phyloP scores from a whole-genome alignment of 1,140 invertebrate genomes.

The Radopholus similis region DNA sequence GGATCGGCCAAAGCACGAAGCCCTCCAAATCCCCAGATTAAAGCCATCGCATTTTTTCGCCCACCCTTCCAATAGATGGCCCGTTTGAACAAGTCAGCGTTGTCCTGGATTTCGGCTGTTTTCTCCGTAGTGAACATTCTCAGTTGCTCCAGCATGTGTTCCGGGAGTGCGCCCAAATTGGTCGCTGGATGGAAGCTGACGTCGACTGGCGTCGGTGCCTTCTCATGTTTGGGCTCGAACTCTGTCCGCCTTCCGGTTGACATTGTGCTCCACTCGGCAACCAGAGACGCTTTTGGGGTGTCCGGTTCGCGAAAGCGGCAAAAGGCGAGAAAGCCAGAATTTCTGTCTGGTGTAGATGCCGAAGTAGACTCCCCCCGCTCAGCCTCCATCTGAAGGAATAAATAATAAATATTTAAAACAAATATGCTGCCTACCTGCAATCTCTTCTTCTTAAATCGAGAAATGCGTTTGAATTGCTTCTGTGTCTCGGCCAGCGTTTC shows the following conservation, averaged over 20 bases:
- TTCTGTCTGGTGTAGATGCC: not conserved
- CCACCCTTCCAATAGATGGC: constrained; percentile 57
- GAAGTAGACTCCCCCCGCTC: not conserved
- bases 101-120: not conserved
- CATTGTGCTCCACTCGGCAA: constrained; percentile 15
- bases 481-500: constrained; percentile 24
- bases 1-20: constrained; percentile 75
- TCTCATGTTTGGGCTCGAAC: constrained; percentile 3
- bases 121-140: constrained; percentile 26
- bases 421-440: no score
- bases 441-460: constrained; percentile 2
- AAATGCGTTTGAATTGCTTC: constrained; percentile 32
- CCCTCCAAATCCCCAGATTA: constrained; percentile 55
- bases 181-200: constrained; percentile 23
- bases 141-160: constrained; percentile 47
- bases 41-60: not conserved
- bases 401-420: no score
- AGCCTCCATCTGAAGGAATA: not conserved
- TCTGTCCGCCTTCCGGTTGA: not conserved
- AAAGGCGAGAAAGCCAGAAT: constrained; percentile 18
- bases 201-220: constrained; percentile 12
- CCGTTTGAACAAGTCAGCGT: constrained; percentile 8
- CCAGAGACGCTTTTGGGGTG: constrained; percentile 13
- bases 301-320: not conserved
- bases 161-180: constrained; percentile 53